Conservation (phyloP, 2,113 vertebrate genomes). For the Pseudopodoces humilis region DNA sequence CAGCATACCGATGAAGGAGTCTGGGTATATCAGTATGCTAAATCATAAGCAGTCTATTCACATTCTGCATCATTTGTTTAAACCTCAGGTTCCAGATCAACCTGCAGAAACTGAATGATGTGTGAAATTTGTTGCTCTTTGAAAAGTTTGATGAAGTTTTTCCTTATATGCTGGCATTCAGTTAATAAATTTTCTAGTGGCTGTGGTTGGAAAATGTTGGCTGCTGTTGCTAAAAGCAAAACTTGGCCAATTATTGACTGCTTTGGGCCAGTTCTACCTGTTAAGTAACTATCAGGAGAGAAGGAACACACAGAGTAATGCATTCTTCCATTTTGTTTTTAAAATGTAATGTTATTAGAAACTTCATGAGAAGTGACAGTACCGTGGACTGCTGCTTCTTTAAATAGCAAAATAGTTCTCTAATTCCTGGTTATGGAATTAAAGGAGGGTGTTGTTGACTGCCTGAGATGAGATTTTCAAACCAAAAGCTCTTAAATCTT, state of each 20-base stretch:
- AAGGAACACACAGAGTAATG: background rate
- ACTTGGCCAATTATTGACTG: background rate
- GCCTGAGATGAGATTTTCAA: background rate
- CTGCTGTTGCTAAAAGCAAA: background rate
- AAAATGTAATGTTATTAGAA: background rate
- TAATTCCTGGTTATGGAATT: background rate
- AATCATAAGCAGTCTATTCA: conserved; percentile 32
- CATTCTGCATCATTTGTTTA: conserved; percentile 14
- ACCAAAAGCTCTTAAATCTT: background rate
- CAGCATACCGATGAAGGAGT: conserved; percentile 66
- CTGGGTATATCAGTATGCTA: conserved; percentile 43
- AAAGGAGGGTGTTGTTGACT: background rate
- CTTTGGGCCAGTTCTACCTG: background rate
- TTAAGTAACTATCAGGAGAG: background rate
- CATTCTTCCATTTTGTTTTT: background rate
- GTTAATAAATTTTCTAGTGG: background rate
- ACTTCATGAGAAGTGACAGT: background rate
- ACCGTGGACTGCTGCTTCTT: background rate
- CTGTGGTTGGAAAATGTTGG: background rate
- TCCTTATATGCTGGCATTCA: background rate
- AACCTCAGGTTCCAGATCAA: conserved; percentile 50
- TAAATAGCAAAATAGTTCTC: background rate
- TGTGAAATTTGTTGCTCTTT: conserved; percentile 8
- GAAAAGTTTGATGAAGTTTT: background rate
- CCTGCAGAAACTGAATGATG: conserved; percentile 40